Evolutionary conservation across 2,797 vertebrate species (phyloP).

Genomic region (Anas georgica): DNA sequence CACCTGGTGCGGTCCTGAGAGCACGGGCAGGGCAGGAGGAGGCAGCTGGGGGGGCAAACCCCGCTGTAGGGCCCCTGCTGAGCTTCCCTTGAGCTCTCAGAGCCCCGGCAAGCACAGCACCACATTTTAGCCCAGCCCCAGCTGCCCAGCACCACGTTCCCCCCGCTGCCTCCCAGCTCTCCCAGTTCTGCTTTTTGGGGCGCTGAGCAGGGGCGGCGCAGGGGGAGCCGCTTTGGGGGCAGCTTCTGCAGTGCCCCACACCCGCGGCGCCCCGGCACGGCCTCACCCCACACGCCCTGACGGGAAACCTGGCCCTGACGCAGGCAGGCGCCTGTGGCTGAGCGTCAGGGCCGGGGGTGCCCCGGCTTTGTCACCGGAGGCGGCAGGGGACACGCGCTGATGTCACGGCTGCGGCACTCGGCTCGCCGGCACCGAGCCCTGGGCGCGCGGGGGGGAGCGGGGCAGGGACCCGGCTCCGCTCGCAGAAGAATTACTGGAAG

Average conservation of each 20-base stretch:
- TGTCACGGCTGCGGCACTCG: conserved; percentile 46
- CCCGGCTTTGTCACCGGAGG: not conserved
- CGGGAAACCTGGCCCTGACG: not conserved
- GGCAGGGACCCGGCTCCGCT: conserved; percentile 61
- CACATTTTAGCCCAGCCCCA: not conserved
- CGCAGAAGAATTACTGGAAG: conserved; percentile 83
- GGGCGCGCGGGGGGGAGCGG: conserved; percentile 31
- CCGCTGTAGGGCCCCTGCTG: not conserved
- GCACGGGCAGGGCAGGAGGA: not conserved
- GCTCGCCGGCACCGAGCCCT: conserved; percentile 24
- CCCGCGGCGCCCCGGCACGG: too few species aligned
- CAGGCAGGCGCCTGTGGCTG: not conserved
- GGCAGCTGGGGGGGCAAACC: not conserved
- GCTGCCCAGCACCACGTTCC: not conserved
- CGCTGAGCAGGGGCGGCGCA: not conserved
- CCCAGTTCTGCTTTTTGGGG: conserved; percentile 49
- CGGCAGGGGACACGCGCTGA: conserved; percentile 4
- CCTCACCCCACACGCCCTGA: too few species aligned
- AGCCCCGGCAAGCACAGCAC: not conserved
- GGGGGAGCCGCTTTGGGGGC: not conserved
- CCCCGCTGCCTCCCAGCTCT: not conserved
- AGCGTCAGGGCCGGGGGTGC: not conserved
- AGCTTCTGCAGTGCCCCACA: not conserved
- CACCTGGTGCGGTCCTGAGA: not conserved
- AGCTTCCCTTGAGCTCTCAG: rapidly evolving